These are phyloP conservation scores for Zaprionus africanus DNA, from an alignment of 1,140 invertebrate genomes.

Conservation along the genomic window DNA sequence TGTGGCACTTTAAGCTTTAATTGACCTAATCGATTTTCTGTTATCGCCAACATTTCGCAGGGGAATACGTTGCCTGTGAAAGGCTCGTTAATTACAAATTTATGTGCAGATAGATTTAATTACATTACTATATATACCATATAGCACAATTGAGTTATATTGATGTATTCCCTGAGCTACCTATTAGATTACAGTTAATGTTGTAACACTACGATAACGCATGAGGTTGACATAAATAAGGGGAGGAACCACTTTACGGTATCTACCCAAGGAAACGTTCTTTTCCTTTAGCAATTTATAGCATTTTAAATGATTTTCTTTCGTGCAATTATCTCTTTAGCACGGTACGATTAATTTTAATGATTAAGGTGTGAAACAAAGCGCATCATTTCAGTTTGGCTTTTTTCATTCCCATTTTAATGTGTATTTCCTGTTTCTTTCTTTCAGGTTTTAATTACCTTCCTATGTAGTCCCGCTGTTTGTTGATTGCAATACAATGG, in stretches of 20 bases:
- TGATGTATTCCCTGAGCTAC: constrained; percentile 24
- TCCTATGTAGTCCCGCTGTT: constrained; percentile 37
- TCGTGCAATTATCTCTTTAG: constrained; percentile 3
- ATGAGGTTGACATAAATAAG: not conserved
- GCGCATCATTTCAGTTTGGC: not conserved
- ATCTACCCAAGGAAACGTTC: not conserved
- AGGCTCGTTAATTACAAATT: constrained; percentile 5
- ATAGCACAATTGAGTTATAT: not conserved
- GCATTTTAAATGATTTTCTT: not conserved
- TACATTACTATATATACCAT: not conserved
- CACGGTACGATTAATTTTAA: not conserved
- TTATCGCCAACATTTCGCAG: constrained; percentile 15
- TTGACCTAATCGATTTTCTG: constrained; percentile 36
- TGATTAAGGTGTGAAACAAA: constrained; percentile 13
- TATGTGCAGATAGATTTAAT: not conserved
- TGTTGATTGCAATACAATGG: constrained; percentile 42
- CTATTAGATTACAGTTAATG: constrained; percentile 14
- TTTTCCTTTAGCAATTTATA: not conserved
- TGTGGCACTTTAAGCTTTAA: constrained; percentile 12
- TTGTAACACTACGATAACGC: constrained; percentile 9
- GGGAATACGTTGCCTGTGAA: constrained; percentile 17
- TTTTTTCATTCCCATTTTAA: not conserved
- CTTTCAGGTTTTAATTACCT: constrained; percentile 34
- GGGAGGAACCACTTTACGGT: not conserved
- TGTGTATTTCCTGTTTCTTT: constrained; percentile 16